Evolutionary conservation across 2,888 invertebrate species (phyloP).

Genomic region (Hanleya hanleyi): DNA sequence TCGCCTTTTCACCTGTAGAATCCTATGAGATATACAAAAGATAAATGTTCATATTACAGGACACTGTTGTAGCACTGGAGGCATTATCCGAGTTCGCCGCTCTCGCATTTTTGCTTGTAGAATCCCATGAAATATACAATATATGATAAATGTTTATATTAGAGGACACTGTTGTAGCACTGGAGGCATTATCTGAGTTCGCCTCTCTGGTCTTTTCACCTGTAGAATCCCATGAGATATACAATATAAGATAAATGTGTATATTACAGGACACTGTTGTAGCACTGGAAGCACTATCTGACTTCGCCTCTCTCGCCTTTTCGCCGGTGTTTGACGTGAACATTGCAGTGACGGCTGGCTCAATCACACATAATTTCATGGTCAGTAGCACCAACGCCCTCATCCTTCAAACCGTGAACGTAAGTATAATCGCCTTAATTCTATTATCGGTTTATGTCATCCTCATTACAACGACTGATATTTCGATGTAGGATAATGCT

Average conservation of each 20-base stretch:
- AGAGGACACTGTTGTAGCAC: slow-evolving; percentile 73
- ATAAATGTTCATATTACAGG: too few species aligned
- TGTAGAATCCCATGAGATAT: too few species aligned
- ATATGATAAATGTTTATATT: too few species aligned
- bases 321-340: slow-evolving; percentile 52
- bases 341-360: slow-evolving; percentile 45
- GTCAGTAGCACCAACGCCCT: slow-evolving; percentile 66
- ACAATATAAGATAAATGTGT: too few species aligned
- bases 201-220: slow-evolving; percentile 57
- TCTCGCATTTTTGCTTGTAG: too few species aligned
- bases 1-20: too few species aligned
- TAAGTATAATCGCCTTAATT: too few species aligned
- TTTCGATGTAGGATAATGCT: too few species aligned
- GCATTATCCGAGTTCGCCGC: slow-evolving; percentile 70
- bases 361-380: slow-evolving; percentile 45
- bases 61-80: slow-evolving; percentile 73
- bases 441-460: too few species aligned
- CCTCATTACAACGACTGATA: too few species aligned
- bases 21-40: too few species aligned
- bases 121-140: too few species aligned
- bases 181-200: slow-evolving; percentile 71
- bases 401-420: slow-evolving; percentile 66
- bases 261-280: slow-evolving; percentile 74
- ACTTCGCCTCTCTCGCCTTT: slow-evolving; percentile 63
- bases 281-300: slow-evolving; percentile 72